Conservation (phyloP, 2,888 invertebrate genomes). For the Drosophila formosana region DNA sequence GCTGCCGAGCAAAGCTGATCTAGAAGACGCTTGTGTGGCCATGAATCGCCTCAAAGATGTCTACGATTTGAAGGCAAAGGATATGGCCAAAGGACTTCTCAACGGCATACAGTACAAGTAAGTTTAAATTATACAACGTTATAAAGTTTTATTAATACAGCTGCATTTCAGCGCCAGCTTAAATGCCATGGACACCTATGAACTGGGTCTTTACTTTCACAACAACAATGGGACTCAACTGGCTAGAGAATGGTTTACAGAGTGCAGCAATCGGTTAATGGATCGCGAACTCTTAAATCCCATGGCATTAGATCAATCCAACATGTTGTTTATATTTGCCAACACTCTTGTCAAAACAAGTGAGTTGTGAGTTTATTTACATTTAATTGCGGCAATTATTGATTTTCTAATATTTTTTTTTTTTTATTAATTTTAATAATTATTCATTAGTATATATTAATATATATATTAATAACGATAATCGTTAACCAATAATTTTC, state of each 20-base stretch:
- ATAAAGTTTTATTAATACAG: too few relatives aligned
- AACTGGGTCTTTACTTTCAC: constrained; percentile 60
- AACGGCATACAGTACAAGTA: constrained; percentile 92
- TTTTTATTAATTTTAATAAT: too few relatives aligned
- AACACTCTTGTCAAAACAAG: constrained; percentile 56
- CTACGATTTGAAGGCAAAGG: constrained; percentile 92
- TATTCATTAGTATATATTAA: too few relatives aligned
- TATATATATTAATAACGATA: too few relatives aligned
- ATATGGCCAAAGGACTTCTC: constrained; percentile 92
- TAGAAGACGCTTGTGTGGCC: constrained; percentile 96
- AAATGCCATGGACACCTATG: constrained; percentile 66
- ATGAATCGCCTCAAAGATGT: constrained; percentile 95
- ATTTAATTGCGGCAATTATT: too few relatives aligned
- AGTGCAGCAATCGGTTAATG: constrained; percentile 40
- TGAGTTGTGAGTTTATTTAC: constrained; percentile 43
- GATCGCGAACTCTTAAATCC: constrained; percentile 5
- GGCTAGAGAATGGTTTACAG: constrained; percentile 67
- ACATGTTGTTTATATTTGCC: constrained; percentile 57
- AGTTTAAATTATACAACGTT: neutral
- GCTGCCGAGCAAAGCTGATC: constrained; percentile 92
- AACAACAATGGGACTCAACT: constrained; percentile 12
- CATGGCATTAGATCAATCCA: neutral
- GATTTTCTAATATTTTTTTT: too few relatives aligned
- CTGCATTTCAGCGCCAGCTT: constrained; percentile 51
- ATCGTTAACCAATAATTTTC: too few relatives aligned